These are phyloP conservation scores for Python bivittatus DNA, from an alignment of 2,113 vertebrate genomes.

Conservation along the genomic window DNA sequence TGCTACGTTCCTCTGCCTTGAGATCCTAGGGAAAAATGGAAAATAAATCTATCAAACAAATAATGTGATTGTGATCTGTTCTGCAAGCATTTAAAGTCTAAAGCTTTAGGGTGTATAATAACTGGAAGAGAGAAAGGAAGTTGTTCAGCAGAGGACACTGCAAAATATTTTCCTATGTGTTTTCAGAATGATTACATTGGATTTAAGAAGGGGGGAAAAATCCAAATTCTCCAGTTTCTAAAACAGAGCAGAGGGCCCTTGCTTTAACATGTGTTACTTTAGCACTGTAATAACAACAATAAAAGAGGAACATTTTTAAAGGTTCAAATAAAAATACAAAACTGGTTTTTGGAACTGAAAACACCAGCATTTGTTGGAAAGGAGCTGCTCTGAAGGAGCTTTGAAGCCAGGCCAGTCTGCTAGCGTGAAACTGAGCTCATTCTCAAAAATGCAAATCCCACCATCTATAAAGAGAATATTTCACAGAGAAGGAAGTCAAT, in stretches of 20 bases:
- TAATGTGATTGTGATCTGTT: not conserved
- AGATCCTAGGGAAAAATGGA: not conserved
- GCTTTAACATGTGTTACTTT: not conserved
- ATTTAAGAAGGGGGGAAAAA: not conserved
- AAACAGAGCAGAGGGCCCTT: not conserved
- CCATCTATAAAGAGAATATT: conserved; percentile 4
- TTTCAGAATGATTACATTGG: not conserved
- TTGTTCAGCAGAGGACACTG: not conserved
- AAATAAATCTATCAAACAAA: not conserved
- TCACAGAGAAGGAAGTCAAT: not conserved
- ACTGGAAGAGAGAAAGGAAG: not conserved
- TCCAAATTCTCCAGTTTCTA: not conserved
- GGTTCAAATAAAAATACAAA: not conserved
- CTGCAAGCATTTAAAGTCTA: not conserved
- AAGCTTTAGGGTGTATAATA: not conserved
- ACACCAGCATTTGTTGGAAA: accelerated
- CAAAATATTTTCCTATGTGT: not conserved
- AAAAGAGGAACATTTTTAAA: not conserved
- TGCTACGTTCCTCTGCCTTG: not conserved
- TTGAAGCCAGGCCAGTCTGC: accelerated
- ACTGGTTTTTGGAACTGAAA: not conserved
- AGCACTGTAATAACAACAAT: conserved; percentile 11
- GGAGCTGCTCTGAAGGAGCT: accelerated
- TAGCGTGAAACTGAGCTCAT: not conserved
- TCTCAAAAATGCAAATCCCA: conserved; percentile 16